phyloP scores from a whole-genome alignment of 2,797 vertebrate species.

The Sphenodon punctatus region DNA sequence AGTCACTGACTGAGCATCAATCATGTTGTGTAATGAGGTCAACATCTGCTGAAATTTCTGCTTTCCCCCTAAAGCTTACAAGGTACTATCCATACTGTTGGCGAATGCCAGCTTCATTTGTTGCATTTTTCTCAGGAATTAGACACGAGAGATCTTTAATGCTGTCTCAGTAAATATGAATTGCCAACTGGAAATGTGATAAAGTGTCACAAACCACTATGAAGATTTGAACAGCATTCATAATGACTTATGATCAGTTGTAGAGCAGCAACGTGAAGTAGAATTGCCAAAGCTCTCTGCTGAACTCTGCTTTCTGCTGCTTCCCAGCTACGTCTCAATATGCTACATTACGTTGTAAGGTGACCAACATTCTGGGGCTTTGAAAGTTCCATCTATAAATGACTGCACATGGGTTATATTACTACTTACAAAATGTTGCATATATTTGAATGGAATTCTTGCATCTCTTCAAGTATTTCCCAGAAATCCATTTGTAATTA shows the following conservation, averaged over 20 bases:
- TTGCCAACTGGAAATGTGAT: slow-evolving; percentile 12
- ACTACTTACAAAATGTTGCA: neutral
- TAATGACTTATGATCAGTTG: neutral
- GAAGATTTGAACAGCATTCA: neutral
- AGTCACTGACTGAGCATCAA: neutral
- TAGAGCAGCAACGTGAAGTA: neutral
- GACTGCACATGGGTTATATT: neutral
- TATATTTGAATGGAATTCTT: neutral
- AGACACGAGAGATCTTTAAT: slow-evolving; percentile 9
- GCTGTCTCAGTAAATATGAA: neutral
- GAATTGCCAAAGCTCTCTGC: neutral
- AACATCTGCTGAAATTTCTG: neutral
- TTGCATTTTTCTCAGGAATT: neutral
- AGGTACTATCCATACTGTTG: neutral
- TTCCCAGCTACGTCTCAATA: neutral
- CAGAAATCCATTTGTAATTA: neutral
- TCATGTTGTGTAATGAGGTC: neutral
- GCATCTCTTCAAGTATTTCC: neutral
- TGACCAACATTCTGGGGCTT: neutral
- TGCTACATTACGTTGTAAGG: neutral
- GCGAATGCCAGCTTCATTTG: neutral
- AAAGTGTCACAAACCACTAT: neutral
- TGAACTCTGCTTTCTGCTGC: neutral
- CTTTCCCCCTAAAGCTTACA: slow-evolving; percentile 1
- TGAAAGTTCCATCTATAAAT: neutral